These are phyloP conservation scores for Thymallus thymallus DNA, from an alignment of 2,113 vertebrate genomes.

Conservation along the genomic window DNA sequence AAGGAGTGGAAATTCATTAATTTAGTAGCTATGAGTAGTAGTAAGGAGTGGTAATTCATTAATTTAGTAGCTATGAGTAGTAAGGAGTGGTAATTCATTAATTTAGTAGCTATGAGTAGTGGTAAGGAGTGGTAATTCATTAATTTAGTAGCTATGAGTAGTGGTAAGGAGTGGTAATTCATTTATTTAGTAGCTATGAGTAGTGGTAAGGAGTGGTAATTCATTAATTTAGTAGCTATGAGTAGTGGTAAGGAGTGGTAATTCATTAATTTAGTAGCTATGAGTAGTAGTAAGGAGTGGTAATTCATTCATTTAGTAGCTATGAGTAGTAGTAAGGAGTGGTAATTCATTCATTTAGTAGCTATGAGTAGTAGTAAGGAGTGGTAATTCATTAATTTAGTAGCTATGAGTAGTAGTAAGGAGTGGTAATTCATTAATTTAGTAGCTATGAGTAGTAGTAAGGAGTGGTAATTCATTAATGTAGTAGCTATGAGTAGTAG, in stretches of 20 bases:
- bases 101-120: too few species aligned
- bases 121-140: conserved; percentile 12
- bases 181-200: too few species aligned
- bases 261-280: too few species aligned
- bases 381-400: conserved; percentile 9
- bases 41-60: conserved; percentile 12
- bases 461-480: conserved; percentile 11
- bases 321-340: not conserved
- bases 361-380: not conserved
- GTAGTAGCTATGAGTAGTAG: too few species aligned
- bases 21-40: too few species aligned
- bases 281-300: not conserved
- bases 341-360: not conserved
- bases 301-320: not conserved
- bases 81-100: conserved; percentile 14
- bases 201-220: conserved; percentile 9
- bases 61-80: too few species aligned
- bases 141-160: too few species aligned
- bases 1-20: conserved; percentile 14
- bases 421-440: conserved; percentile 16
- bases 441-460: too few species aligned
- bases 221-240: too few species aligned
- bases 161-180: conserved; percentile 12
- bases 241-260: conserved; percentile 9
- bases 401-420: too few species aligned